Evolutionary conservation across 2,113 vertebrate species (phyloP).

Genomic region (Corythoichthys intestinalis): DNA sequence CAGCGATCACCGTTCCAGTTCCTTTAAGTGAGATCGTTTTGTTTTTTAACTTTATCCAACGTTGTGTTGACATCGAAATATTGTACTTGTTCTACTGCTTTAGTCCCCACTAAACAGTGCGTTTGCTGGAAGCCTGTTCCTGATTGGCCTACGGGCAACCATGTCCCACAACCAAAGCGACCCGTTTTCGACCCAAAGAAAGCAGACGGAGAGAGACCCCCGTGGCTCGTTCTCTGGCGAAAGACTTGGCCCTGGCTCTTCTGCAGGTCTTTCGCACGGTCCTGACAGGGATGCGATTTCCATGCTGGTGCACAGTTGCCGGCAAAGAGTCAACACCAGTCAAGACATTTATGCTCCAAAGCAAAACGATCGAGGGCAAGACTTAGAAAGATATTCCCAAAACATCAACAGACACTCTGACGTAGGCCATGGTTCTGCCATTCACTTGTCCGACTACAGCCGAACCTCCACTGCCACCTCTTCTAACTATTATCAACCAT

Average conservation of each 20-base stretch:
- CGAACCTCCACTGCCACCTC: conserved; percentile 6
- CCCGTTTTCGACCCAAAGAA: conserved; percentile 76
- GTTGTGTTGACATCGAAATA: conserved; percentile 88
- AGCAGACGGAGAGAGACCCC: conserved; percentile 69
- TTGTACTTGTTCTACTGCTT: conserved; percentile 73
- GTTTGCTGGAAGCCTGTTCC: conserved; percentile 72
- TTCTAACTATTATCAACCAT: conserved; percentile 28
- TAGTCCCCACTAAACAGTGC: conserved; percentile 73
- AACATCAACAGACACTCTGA: conserved; percentile 16
- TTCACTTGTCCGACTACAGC: conserved; percentile 50
- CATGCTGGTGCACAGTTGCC: conserved; percentile 47
- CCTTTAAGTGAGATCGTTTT: conserved; percentile 69
- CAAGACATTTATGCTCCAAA: conserved; percentile 51
- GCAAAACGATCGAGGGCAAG: conserved; percentile 57
- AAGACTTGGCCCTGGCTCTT: conserved; percentile 7
- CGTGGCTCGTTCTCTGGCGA: conserved; percentile 45
- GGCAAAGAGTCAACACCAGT: conserved; percentile 38
- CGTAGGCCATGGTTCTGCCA: conserved; percentile 26
- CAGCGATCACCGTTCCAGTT: conserved; percentile 15
- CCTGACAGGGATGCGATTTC: conserved; percentile 3
- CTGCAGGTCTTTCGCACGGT: neutral
- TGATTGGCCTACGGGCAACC: conserved; percentile 80
- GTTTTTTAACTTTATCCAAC: conserved; percentile 77
- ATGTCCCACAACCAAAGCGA: conserved; percentile 84
- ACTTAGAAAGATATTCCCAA: conserved; percentile 21